Evolutionary conservation across 1,140 invertebrate species (phyloP).

Genomic region (Chrysopa pallens): DNA sequence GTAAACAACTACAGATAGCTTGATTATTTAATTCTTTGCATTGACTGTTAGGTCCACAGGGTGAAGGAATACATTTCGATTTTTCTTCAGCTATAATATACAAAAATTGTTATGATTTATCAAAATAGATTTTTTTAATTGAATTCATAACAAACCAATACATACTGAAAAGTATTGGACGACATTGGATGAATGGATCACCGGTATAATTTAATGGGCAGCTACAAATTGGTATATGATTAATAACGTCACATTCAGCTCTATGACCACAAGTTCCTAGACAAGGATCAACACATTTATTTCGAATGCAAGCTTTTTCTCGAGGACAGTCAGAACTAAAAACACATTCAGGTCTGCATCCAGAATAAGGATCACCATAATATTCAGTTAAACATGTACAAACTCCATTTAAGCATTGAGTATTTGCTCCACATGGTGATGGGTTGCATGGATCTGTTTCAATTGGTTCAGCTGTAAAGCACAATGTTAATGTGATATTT

Average conservation of each 20-base stretch:
- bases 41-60: slow-evolving; percentile 43
- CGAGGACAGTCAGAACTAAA: slow-evolving; percentile 43
- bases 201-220: slow-evolving; percentile 39
- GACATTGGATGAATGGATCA: slow-evolving; percentile 42
- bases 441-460: slow-evolving; percentile 35
- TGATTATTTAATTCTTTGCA: slow-evolving; percentile 35
- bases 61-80: slow-evolving; percentile 31
- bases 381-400: slow-evolving; percentile 45
- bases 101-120: slow-evolving; percentile 8
- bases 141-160: not conserved
- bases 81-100: not conserved
- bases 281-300: slow-evolving; percentile 52
- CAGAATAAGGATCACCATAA: slow-evolving; percentile 45
- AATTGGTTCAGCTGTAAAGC: slow-evolving; percentile 12
- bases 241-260: slow-evolving; percentile 45
- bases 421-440: slow-evolving; percentile 44
- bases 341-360: slow-evolving; percentile 47
- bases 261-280: slow-evolving; percentile 42
- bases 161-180: slow-evolving; percentile 17
- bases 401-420: slow-evolving; percentile 34
- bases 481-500: not conserved
- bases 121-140: slow-evolving; percentile 1
- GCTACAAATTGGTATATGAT: slow-evolving; percentile 47
- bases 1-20: slow-evolving; percentile 39
- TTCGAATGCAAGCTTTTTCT: slow-evolving; percentile 41